Evolutionary conservation across 2,797 vertebrate species (phyloP).

Genomic region (Benthosema pterotum): DNA sequence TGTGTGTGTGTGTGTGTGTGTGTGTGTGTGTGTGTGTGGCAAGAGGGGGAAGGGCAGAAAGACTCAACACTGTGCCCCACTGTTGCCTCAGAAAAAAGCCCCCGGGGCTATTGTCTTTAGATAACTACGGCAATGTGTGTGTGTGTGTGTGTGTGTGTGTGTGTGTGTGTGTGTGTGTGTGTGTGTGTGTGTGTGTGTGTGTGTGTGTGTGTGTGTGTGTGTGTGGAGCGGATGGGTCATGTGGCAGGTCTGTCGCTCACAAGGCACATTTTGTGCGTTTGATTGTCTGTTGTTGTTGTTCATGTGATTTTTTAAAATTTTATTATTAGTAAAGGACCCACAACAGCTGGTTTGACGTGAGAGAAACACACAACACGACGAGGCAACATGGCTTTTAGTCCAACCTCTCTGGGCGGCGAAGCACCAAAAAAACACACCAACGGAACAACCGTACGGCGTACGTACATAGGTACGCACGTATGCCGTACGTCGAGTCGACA

Average conservation of each 20-base stretch:
- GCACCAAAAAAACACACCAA: slow-evolving; percentile 54
- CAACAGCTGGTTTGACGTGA: slow-evolving; percentile 42
- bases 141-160: slow-evolving; percentile 23
- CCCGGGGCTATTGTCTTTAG: slow-evolving; percentile 49
- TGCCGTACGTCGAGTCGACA: no score
- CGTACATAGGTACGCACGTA: no score
- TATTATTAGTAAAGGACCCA: slow-evolving; percentile 32
- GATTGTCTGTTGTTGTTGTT: slow-evolving; percentile 73
- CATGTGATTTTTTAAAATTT: slow-evolving; percentile 47
- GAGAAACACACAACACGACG: slow-evolving; percentile 58
- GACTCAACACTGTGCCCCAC: slow-evolving; percentile 19
- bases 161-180: slow-evolving; percentile 23
- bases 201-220: slow-evolving; percentile 27
- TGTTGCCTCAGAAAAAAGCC: slow-evolving; percentile 32
- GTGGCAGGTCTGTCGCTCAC: slow-evolving; percentile 68
- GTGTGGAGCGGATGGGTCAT: slow-evolving; percentile 51
- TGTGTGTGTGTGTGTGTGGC: no score
- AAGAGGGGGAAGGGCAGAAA: slow-evolving; percentile 34
- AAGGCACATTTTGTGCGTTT: slow-evolving; percentile 78
- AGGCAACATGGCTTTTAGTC: slow-evolving; percentile 77
- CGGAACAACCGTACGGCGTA: slow-evolving; percentile 60
- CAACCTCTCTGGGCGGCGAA: slow-evolving; percentile 59
- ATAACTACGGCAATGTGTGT: slow-evolving; percentile 40
- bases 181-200: slow-evolving; percentile 30
- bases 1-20: no score